A percentile compares a stretch with the other conserved stretches of the same genome.
Evolutionary conservation across 1,140 invertebrate species (phyloP).

Genomic region (Zaprionus lachaisei): DNA sequence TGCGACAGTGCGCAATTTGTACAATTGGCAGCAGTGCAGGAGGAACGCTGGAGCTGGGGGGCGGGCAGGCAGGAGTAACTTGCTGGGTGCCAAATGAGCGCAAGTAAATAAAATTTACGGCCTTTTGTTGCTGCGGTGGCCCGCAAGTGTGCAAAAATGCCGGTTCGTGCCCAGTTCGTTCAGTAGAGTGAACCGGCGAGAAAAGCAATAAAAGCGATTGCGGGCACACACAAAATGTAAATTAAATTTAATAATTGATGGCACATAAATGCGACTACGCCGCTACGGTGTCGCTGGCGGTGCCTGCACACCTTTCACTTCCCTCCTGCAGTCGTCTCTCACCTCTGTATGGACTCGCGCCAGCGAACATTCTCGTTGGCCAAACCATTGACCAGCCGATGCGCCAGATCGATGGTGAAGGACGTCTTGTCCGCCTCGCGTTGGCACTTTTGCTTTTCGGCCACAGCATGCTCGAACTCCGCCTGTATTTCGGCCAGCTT

Average conservation of each 20-base stretch:
- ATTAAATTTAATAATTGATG: constrained; percentile 83
- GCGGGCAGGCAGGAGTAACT: not conserved
- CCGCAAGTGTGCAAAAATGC: constrained; percentile 62
- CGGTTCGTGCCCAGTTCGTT: constrained; percentile 25
- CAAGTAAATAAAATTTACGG: constrained; percentile 79
- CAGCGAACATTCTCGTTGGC: constrained; percentile 95
- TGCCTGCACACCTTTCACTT: not conserved
- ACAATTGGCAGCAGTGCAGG: constrained; percentile 41
- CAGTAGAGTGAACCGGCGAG: constrained; percentile 20
- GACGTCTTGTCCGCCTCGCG: constrained; percentile 93
- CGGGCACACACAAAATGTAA: constrained; percentile 77
- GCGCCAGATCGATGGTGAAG: constrained; percentile 95
- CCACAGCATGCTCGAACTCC: constrained; percentile 94
- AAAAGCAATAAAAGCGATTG: constrained; percentile 76
- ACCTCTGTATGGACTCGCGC: constrained; percentile 84
- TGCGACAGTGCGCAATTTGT: constrained; percentile 55
- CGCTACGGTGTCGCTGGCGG: not conserved
- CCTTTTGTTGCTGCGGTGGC: constrained; percentile 73
- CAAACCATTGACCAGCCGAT: constrained; percentile 96
- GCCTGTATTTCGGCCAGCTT: constrained; percentile 90
- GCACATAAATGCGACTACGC: constrained; percentile 62
- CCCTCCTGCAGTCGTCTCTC: constrained; percentile 12
- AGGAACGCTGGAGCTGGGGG: not conserved
- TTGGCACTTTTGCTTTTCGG: constrained; percentile 95
- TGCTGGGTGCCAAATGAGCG: constrained; percentile 58